Percentiles rank a stretch among this genome's conserved stretches.
Conservation (phyloP, 2,888 invertebrate species). For the Oscheius onirici region DNA sequence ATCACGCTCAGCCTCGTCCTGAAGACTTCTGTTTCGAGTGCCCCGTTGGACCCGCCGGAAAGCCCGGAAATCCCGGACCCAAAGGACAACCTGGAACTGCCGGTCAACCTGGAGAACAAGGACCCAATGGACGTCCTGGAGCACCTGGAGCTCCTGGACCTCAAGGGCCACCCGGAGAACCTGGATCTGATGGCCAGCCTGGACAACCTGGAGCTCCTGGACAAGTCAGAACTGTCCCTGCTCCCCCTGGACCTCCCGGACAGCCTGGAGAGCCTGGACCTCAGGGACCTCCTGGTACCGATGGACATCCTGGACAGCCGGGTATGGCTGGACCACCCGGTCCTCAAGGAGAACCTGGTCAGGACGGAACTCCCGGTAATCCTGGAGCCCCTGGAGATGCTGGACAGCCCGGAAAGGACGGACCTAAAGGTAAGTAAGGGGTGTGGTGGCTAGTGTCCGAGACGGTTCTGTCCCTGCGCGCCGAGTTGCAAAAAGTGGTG, state of each 20-base stretch:
- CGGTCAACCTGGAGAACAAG: conserved; percentile 55
- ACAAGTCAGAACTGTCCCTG: conserved; percentile 53
- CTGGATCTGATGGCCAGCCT: conserved; percentile 57
- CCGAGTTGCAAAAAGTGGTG: conserved; percentile 24
- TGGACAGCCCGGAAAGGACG: conserved; percentile 56
- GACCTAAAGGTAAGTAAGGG: conserved; percentile 35
- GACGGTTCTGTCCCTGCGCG: conserved; percentile 1
- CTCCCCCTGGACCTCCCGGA: conserved; percentile 60
- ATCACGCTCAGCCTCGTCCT: conserved; percentile 48
- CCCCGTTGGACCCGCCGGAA: conserved; percentile 60
- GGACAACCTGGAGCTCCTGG: conserved; percentile 50
- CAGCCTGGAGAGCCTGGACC: conserved; percentile 52
- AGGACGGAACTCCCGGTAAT: conserved; percentile 54
- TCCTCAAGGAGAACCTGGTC: conserved; percentile 41
- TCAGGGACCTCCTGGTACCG: conserved; percentile 37
- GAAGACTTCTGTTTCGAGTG: conserved; percentile 62
- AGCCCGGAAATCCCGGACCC: conserved; percentile 57
- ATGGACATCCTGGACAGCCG: conserved; percentile 50
- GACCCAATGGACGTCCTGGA: conserved; percentile 61
- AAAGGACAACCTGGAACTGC: conserved; percentile 56
- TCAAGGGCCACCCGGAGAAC: conserved; percentile 60
- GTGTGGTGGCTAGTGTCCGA: background rate
- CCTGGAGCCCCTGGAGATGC: conserved; percentile 58
- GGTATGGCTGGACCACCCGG: conserved; percentile 50
- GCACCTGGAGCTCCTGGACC: conserved; percentile 61